Base-by-base conservation (phyloP, 2,113 vertebrate genomes). In the Ia io region DNA sequence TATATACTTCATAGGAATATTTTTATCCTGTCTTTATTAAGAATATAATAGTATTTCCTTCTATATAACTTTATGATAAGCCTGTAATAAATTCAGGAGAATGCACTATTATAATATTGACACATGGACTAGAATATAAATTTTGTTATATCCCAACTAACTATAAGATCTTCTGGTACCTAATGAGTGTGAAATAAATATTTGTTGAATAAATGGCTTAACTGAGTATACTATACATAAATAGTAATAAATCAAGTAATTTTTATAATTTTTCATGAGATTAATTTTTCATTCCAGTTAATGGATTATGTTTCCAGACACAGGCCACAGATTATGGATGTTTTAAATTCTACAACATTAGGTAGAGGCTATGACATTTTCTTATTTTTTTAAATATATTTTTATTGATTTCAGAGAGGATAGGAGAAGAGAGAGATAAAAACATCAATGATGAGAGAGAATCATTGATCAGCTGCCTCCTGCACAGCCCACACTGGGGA, bases 121-220 rank as follows among this genome's bases (percentile, higher is more conserved):
- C 51, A 73, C 28, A 13, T 17, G 37, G 3, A 11, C 20, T 70
- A 76, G n/a, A 97, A 65, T 61, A 51, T 25, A 30, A 70, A n/a
- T 22, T 84, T 87, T 53, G 13, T 56, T 84, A 13, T 32, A 90
- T 37, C 49, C 3, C 14, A 87, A 88, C 18, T 47, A 23, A 7
- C 40, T 78, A 69, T 32, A 88, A 40, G 30, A 53, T 16, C n/a
- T 77, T 74, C 40, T 53, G 67, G 14, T 32, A 49, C 44, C 70
- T 65, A 61, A 77, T 18, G 16, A 37, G 3, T 88, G 1, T 42
- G 25, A 83, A 84, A 91, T 94, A 84, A 93, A 25, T 87, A 79
- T 51, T 83, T 86, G 42, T 61, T 94, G n/a, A 93, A 76, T 80
- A 67, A 78, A 91, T 71, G 37, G 14, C 53, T 90, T 90, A 84